Conservation (phyloP, 2,888 invertebrate species). For the Himalopsyche tibetana region DNA sequence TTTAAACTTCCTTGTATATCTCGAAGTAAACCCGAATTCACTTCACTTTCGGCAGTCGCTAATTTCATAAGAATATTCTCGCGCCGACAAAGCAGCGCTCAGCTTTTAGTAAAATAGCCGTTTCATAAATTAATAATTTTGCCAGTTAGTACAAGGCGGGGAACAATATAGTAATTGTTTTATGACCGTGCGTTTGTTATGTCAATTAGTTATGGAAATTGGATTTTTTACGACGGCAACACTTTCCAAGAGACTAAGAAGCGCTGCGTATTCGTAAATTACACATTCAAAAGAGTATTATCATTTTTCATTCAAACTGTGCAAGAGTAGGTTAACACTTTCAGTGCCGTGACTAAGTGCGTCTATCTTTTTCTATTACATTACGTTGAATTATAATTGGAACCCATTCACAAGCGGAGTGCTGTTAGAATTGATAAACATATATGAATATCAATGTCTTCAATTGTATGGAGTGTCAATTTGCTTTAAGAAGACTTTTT, state of each 20-base stretch:
- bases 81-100: neutral
- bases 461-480: no score
- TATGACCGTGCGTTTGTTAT: conserved; percentile 26
- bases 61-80: no score
- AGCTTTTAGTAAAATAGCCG: neutral
- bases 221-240: conserved; percentile 6
- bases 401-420: no score
- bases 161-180: conserved; percentile 26
- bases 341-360: neutral
- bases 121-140: conserved; percentile 15
- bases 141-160: conserved; percentile 4
- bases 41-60: no score
- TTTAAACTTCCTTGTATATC: no score
- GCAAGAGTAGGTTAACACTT: conserved; percentile 18
- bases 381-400: no score
- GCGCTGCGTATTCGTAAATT: neutral
- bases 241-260: conserved; percentile 19
- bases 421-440: no score
- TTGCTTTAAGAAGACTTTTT: no score
- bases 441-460: no score
- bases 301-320: neutral
- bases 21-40: no score
- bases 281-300: neutral
- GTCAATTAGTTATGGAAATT: conserved; percentile 31
- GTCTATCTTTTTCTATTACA: no score